phyloP scores from a whole-genome alignment of 2,888 invertebrate species.

The Caenorhabditis sp. region DNA sequence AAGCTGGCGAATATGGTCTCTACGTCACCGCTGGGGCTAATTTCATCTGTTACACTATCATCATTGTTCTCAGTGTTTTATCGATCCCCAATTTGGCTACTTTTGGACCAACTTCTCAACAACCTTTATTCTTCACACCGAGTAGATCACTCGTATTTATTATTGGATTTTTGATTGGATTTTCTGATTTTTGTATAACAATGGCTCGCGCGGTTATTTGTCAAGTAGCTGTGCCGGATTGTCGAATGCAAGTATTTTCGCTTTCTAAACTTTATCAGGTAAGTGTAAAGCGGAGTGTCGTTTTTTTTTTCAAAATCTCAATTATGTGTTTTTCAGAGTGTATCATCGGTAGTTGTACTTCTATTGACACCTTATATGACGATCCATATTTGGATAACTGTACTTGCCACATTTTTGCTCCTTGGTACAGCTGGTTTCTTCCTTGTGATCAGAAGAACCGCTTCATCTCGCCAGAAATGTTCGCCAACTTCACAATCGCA shows the following conservation, averaged over 20 bases:
- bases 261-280: constrained; percentile 56
- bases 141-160: constrained; percentile 29
- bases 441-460: constrained; percentile 35
- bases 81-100: constrained; percentile 46
- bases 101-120: constrained; percentile 36
- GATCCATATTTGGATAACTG: constrained; percentile 38
- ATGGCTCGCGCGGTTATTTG: constrained; percentile 55
- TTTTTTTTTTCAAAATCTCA: too few species aligned
- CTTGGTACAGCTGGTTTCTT: constrained; percentile 42
- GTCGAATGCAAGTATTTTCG: constrained; percentile 50
- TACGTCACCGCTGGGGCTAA: constrained; percentile 37
- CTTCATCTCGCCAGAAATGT: constrained; percentile 14
- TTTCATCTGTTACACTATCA: constrained; percentile 34
- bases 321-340: constrained; percentile 32
- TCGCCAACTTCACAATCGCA: constrained; percentile 36
- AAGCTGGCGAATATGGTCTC: constrained; percentile 40
- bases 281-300: background rate
- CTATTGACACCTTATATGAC: constrained; percentile 48
- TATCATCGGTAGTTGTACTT: constrained; percentile 41
- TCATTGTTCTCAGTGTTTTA: constrained; percentile 35
- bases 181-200: constrained; percentile 48
- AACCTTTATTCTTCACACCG: constrained; percentile 40
- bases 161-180: constrained; percentile 48
- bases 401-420: constrained; percentile 41
- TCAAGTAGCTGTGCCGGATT: constrained; percentile 48